Base-by-base conservation (phyloP, 1,140 invertebrate species). In the Palaemon carinicauda region DNA sequence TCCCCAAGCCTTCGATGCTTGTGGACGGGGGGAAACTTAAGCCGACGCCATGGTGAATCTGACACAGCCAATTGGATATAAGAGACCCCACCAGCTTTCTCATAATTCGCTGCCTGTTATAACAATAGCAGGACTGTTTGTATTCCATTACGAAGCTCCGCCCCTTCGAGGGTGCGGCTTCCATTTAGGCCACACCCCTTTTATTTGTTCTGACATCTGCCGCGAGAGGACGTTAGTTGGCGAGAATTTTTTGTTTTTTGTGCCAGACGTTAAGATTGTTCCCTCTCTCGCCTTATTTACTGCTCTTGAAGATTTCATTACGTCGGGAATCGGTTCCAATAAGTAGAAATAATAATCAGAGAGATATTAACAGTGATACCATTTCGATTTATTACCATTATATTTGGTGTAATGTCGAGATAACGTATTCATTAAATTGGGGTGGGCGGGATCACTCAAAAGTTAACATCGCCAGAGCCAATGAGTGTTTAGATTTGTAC, bases 41-140 rank as follows among this genome's bases (percentile, higher is more conserved):
- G 84, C 84, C 84, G 80, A 52, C 75, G 84, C 84, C 84, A 74
- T 24, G 60, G 65, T 74, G 84, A 86, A 80, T 86, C 84, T 71
- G 84, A 86, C 84, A 86, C 84, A 86, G 80, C 84, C 84, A 80
- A n/a, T 80, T 77, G 85, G 85, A 87, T 87, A 77, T 77, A 78
- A 87, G 85, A 87, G 85, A 87, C 85, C 85, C 41, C 85, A 80
- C 85, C 79, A 87, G 85, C 85, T 82, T 81, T 80, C 85, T 87
- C 85, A 87, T 87, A 87, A 87, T 87, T 87, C 85, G 85, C 85
- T 87, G 79, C 85, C 80, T 74, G 85, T 87, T 87, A 87, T 82
- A 87, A 87, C 85, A 87, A 87, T 87, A 87, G 73, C 79, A 74
- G 79, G 77, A 81, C 80, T 87, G 85, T 87, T 87, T 87, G 85